phyloP scores from a whole-genome alignment of 2,888 invertebrate species.

The Perithous albicinctus region DNA sequence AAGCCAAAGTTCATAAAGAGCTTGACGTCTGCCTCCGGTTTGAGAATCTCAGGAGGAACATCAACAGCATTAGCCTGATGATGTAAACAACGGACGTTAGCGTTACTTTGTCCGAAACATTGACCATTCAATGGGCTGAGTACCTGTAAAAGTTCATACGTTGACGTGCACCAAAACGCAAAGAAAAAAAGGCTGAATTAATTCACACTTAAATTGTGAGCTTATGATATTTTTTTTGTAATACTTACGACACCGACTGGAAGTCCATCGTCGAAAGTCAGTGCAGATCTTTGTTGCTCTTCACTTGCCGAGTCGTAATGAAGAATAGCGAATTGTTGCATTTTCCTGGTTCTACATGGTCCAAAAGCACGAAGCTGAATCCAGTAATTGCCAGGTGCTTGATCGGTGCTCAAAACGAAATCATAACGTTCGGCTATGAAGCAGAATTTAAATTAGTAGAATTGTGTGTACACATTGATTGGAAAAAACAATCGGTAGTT shows the following conservation, averaged over 20 bases:
- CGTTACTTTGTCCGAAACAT: slow-evolving; percentile 88
- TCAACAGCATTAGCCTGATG: slow-evolving; percentile 90
- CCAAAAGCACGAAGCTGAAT: slow-evolving; percentile 85
- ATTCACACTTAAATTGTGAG: slow-evolving; percentile 83
- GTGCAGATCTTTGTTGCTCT: slow-evolving; percentile 19
- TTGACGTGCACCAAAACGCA: too few species aligned
- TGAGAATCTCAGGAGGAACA: slow-evolving; percentile 89
- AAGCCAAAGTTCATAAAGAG: slow-evolving; percentile 93
- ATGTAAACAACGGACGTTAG: slow-evolving; percentile 91
- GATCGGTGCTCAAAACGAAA: slow-evolving; percentile 86
- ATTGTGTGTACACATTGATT: background rate
- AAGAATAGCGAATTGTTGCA: slow-evolving; percentile 85
- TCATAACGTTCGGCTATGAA: slow-evolving; percentile 88
- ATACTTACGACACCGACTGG: slow-evolving; percentile 82
- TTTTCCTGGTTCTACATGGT: slow-evolving; percentile 84
- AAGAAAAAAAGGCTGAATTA: too few species aligned
- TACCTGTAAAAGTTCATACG: too few species aligned
- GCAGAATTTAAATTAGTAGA: too few species aligned
- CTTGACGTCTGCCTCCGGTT: slow-evolving; percentile 92
- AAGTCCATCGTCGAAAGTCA: slow-evolving; percentile 77
- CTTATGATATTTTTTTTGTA: background rate
- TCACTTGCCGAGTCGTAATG: slow-evolving; percentile 82
- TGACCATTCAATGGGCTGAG: slow-evolving; percentile 92
- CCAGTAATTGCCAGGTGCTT: slow-evolving; percentile 85
- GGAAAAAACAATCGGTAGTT: background rate